A percentile compares a stretch with the other conserved stretches of the same genome.
Conservation (phyloP, 2,888 invertebrate species). For the Lepidochrysops patricia region DNA sequence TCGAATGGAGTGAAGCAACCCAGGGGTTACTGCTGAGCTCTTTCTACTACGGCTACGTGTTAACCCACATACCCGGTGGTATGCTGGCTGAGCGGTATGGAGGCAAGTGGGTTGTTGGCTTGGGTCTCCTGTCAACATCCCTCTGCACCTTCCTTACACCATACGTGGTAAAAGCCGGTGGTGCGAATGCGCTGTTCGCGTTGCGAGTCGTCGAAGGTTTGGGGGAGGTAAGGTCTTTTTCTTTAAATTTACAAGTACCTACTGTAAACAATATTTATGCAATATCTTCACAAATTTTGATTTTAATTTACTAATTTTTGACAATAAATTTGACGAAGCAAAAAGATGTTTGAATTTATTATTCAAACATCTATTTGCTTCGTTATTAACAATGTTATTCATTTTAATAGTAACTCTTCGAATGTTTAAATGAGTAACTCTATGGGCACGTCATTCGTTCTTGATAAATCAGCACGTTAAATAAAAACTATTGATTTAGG, state of each 20-base stretch:
- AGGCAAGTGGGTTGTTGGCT: slow-evolving; percentile 87
- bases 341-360: too few relatives aligned
- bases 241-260: slow-evolving; percentile 3
- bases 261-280: too few relatives aligned
- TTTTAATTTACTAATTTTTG: too few relatives aligned
- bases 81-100: slow-evolving; percentile 86
- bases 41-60: slow-evolving; percentile 89
- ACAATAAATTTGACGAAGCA: too few relatives aligned
- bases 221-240: slow-evolving; percentile 77
- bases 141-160: slow-evolving; percentile 88
- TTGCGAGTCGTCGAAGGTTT: slow-evolving; percentile 70
- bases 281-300: too few relatives aligned
- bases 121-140: slow-evolving; percentile 87
- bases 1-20: slow-evolving; percentile 80
- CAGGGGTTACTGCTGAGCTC: slow-evolving; percentile 86
- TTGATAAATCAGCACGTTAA: background rate
- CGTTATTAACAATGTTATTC: too few relatives aligned
- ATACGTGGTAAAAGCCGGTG: slow-evolving; percentile 74
- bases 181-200: slow-evolving; percentile 70
- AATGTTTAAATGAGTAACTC: background rate
- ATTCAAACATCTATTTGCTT: too few relatives aligned
- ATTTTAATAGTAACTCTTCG: background rate
- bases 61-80: slow-evolving; percentile 90
- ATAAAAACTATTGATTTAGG: background rate
- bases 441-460: background rate